Evolutionary conservation across 2,888 invertebrate species (phyloP).

Genomic region (Branchipolynoe longqiensis): DNA sequence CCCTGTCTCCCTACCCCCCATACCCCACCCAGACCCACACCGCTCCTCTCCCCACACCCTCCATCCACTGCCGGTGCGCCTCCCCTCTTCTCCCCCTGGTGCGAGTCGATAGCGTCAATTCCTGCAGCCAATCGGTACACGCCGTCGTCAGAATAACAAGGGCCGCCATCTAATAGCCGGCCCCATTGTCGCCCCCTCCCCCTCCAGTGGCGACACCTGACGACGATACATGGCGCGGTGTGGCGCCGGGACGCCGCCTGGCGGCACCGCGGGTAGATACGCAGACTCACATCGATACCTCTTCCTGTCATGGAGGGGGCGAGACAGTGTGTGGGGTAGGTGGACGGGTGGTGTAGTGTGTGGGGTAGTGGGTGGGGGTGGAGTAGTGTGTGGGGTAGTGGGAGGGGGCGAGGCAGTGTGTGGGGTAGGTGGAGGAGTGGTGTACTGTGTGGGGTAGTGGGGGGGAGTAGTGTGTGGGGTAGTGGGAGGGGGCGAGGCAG

Average conservation of each 20-base stretch:
- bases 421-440: too few relatives aligned
- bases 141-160: neutral
- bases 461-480: too few relatives aligned
- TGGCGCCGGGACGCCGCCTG: neutral
- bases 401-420: too few relatives aligned
- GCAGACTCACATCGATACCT: conserved; percentile 1
- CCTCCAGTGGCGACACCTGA: conserved; percentile 22
- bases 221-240: too few relatives aligned
- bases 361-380: neutral
- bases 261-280: neutral
- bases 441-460: too few relatives aligned
- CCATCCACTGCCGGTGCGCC: neutral
- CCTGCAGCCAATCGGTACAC: conserved; percentile 4
- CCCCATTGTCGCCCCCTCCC: conserved; percentile 22
- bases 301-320: conserved; percentile 11
- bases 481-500: too few relatives aligned
- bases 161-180: conserved; percentile 8
- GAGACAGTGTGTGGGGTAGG: neutral
- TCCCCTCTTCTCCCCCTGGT: neutral
- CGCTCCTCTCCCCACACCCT: neutral
- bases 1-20: too few relatives aligned
- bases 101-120: conserved; percentile 36
- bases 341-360: neutral
- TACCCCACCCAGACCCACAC: neutral
- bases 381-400: neutral